A percentile compares a stretch with the other conserved stretches of the same genome.
Conservation (phyloP, 37 sponge, comb jelly and placozoan genomes). For the Lycopodina hypogea region DNA sequence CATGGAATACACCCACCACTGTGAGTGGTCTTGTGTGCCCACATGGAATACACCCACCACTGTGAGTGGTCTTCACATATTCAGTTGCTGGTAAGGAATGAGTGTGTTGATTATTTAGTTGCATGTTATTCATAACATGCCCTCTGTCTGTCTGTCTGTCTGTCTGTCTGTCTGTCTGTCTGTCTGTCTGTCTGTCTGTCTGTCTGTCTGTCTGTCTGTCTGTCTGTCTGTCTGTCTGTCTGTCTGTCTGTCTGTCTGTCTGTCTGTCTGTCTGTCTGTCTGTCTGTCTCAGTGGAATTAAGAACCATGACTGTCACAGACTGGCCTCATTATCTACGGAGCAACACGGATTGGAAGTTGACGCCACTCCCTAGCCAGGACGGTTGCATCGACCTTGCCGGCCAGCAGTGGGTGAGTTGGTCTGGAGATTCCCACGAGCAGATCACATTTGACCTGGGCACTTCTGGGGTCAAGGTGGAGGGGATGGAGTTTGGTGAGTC, state of each 20-base stretch:
- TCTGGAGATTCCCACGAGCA: conserved; percentile 11
- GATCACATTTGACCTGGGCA: conserved; percentile 33
- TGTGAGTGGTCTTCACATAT: background rate
- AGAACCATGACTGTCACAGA: background rate
- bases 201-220: too few relatives aligned
- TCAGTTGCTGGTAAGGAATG: background rate
- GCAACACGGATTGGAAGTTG: conserved; percentile 10
- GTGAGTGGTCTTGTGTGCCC: too few relatives aligned
- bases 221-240: too few relatives aligned
- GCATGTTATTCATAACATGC: too few relatives aligned
- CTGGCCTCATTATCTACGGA: conserved; percentile 15
- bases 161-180: too few relatives aligned
- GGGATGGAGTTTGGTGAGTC: conserved; percentile 29
- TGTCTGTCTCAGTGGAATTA: background rate
- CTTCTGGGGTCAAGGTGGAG: conserved; percentile 5
- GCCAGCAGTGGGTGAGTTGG: conserved; percentile 22
- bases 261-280: background rate
- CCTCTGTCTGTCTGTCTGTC: too few relatives aligned
- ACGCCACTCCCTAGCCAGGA: background rate
- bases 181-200: too few relatives aligned
- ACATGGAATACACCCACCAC: too few relatives aligned
- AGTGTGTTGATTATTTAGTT: background rate
- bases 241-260: background rate
- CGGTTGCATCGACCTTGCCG: conserved; percentile 2
- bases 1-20: too few relatives aligned